A percentile compares a stretch with the other conserved stretches of the same genome.
These are phyloP conservation scores for Acanthurus leucopareius DNA, from an alignment of 2,797 vertebrate genomes.

Conservation along the genomic window DNA sequence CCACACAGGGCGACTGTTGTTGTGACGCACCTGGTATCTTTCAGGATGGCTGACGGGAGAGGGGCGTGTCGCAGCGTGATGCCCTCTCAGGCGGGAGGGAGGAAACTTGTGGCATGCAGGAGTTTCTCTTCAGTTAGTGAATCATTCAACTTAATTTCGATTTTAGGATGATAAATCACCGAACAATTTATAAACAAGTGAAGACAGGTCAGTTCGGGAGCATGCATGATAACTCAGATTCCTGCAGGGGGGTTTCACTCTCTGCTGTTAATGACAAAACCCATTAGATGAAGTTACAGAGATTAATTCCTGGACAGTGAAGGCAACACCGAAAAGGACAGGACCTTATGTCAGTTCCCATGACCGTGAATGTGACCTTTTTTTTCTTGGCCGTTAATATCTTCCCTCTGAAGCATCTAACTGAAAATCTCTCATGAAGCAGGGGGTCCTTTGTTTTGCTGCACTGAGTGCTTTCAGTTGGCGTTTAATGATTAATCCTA, in stretches of 20 bases:
- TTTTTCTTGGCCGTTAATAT: not conserved
- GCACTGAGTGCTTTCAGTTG: not conserved
- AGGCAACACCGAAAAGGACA: too few relatives aligned
- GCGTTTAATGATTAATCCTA: slow-evolving; percentile 42
- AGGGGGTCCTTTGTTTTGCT: too few relatives aligned
- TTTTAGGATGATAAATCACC: not conserved
- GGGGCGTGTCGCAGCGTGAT: slow-evolving; percentile 11
- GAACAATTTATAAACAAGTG: fast-evolving
- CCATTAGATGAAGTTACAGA: not conserved
- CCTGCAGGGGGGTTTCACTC: too few relatives aligned
- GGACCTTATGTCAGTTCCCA: too few relatives aligned
- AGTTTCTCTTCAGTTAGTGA: not conserved
- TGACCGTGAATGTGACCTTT: not conserved
- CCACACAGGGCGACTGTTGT: too few relatives aligned
- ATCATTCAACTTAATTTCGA: not conserved
- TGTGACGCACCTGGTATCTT: too few relatives aligned
- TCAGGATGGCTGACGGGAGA: not conserved
- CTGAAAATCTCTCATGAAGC: not conserved
- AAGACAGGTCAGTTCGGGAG: not conserved
- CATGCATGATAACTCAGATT: not conserved
- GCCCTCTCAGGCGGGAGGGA: not conserved
- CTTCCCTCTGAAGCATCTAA: not conserved
- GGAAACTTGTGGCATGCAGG: too few relatives aligned
- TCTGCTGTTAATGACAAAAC: not conserved
- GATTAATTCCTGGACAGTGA: not conserved